Evolutionary conservation across 2,113 vertebrate species (phyloP).

Genomic region (Pithys albifrons): DNA sequence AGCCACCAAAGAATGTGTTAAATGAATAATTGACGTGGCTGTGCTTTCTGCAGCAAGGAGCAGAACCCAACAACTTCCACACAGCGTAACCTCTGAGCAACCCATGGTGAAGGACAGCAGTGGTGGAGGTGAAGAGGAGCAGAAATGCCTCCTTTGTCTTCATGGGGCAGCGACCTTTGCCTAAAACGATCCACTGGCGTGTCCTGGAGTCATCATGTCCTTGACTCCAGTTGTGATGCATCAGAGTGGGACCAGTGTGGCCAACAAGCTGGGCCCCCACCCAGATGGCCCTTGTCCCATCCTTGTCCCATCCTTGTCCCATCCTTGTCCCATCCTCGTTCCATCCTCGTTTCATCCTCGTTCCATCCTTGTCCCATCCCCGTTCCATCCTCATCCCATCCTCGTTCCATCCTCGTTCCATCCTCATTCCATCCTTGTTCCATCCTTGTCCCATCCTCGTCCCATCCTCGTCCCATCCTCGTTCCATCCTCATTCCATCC

Average conservation of each 20-base stretch:
- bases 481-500: no score
- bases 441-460: no score
- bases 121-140: neutral
- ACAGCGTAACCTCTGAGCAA: rapidly evolving
- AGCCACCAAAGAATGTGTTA: neutral
- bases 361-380: no score
- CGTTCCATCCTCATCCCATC: no score
- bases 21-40: neutral
- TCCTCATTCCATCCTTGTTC: no score
- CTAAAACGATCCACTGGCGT: rapidly evolving
- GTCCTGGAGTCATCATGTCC: neutral
- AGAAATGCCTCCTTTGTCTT: neutral
- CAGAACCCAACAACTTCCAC: neutral
- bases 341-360: no score
- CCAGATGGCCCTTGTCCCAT: neutral
- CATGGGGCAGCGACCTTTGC: neutral
- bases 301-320: rapidly evolving
- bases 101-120: rapidly evolving
- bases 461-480: no score
- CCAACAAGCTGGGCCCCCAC: neutral
- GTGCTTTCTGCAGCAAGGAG: neutral
- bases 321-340: no score
- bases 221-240: neutral
- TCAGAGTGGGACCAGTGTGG: neutral
- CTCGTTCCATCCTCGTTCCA: neutral